These are phyloP conservation scores for Aporrectodea caliginosa DNA, from an alignment of 1,140 invertebrate species.

Conservation along the genomic window DNA sequence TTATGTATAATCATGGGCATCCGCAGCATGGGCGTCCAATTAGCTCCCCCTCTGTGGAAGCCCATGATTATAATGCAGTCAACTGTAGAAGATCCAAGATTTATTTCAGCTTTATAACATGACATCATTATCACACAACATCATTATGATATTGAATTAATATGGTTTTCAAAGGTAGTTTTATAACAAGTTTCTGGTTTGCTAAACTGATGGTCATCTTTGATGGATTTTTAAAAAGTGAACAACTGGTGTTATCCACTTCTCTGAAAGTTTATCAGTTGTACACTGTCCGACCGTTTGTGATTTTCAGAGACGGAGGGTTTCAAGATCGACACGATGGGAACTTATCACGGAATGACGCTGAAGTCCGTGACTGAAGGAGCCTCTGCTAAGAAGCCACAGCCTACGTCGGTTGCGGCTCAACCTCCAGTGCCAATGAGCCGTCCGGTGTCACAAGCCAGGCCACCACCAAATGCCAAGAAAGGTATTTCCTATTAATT, in stretches of 20 bases:
- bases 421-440: conserved; percentile 34
- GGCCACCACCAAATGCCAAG: conserved; percentile 53
- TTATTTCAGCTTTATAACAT: too few relatives aligned
- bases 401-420: conserved; percentile 34
- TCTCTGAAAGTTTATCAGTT: conserved; percentile 7
- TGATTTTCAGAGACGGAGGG: conserved; percentile 79
- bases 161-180: too few relatives aligned
- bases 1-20: too few relatives aligned
- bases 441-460: conserved; percentile 49
- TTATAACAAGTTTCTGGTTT: too few relatives aligned
- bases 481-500: too few relatives aligned
- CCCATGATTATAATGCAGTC: too few relatives aligned
- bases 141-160: too few relatives aligned
- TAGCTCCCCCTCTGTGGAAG: too few relatives aligned
- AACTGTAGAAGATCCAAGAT: too few relatives aligned
- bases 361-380: conserved; percentile 95
- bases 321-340: conserved; percentile 96
- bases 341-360: conserved; percentile 95
- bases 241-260: conserved; percentile 19
- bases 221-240: not conserved
- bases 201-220: not conserved
- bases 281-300: conserved; percentile 4
- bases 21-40: too few relatives aligned
- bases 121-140: too few relatives aligned
- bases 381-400: conserved; percentile 63